A percentile compares a stretch with the other conserved stretches of the same genome.
These are phyloP conservation scores for Amaurobius ferox DNA, from an alignment of 2,888 invertebrate species.

Conservation along the genomic window DNA sequence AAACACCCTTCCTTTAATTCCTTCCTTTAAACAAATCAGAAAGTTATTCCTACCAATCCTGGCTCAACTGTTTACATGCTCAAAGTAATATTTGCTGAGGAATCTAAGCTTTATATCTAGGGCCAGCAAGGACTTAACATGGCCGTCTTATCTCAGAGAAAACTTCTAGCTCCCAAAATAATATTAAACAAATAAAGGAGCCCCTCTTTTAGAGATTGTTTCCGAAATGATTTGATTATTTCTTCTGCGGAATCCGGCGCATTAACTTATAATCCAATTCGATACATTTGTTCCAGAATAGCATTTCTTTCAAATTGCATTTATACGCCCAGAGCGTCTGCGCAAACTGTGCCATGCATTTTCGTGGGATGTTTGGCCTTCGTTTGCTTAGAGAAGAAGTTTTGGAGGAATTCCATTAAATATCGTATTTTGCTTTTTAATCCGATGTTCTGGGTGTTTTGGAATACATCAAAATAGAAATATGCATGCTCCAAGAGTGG, in stretches of 20 bases:
- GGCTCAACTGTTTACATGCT: background rate
- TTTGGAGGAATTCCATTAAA: constrained; percentile 38
- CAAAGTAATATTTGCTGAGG: background rate
- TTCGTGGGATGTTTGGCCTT: constrained; percentile 18
- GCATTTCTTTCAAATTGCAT: constrained; percentile 17
- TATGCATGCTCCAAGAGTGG: too few species aligned
- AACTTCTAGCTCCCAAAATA: background rate
- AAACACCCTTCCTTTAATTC: constrained; percentile 2
- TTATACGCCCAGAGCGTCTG: background rate
- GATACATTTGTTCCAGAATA: constrained; percentile 39
- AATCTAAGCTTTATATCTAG: constrained; percentile 4
- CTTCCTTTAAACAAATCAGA: constrained; percentile 36
- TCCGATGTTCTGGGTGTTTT: background rate
- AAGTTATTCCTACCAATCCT: background rate
- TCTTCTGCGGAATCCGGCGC: constrained; percentile 26
- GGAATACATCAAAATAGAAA: background rate
- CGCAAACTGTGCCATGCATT: background rate
- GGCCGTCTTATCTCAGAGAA: background rate
- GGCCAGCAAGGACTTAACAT: background rate
- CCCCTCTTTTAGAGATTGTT: constrained; percentile 24
- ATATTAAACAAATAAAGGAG: background rate
- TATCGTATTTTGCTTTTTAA: constrained; percentile 31
- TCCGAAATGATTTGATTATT: constrained; percentile 64
- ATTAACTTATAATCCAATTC: constrained; percentile 68
- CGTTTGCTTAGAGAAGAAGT: constrained; percentile 14